Evolutionary conservation across 2,797 vertebrate species (phyloP), one percentile per base, ranked within the genome.

Genomic region (Sitta carolinensis): DNA sequence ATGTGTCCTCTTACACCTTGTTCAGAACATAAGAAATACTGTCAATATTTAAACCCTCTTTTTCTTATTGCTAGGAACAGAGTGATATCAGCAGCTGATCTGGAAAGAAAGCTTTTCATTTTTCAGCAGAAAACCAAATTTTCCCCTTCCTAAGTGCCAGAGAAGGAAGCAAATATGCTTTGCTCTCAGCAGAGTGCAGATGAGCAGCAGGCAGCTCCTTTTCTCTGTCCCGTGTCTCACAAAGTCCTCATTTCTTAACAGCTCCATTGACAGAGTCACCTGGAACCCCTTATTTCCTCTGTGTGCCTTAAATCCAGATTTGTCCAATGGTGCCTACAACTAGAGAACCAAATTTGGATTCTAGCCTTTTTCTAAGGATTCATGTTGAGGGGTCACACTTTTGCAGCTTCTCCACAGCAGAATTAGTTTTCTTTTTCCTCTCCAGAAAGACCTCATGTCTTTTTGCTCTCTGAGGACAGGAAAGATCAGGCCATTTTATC

Each of bases 161-260:
- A 94, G 86, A 34, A 12, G 26, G 36, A 50, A 89, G 79, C 54
- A 93, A 92, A 95, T 64, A 62, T 34, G 47, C 84, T 92, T 89
- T 85, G 38, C 72, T 89, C 81, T 95, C 93, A 94, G 78, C 78
- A 79, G 89, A 18, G 45, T 38, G 15, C 72, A 68, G 81, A 58
- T 51, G 74, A 92, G 81, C 84, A 89, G 86, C 86, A 95, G 90
- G 75, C 84, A 92, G 81, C 42, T 57, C 68, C 86, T 43, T 61
- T 54, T 51, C 91, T 61, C 67, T 82, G 70, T 77, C 64, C 55
- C 0, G 0, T 42, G 47, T 19, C 66, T 63, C 84, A 93, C 48
- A 70, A 90, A 77, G 19, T 9, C 78, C 80, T 74, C 42, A 80
- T 77, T 95, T 95, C 90, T 89, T 92, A 89, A 92, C 64, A 90